Evolutionary conservation across 2,797 vertebrate genomes (phyloP).

Genomic region (Squalus acanthias): DNA sequence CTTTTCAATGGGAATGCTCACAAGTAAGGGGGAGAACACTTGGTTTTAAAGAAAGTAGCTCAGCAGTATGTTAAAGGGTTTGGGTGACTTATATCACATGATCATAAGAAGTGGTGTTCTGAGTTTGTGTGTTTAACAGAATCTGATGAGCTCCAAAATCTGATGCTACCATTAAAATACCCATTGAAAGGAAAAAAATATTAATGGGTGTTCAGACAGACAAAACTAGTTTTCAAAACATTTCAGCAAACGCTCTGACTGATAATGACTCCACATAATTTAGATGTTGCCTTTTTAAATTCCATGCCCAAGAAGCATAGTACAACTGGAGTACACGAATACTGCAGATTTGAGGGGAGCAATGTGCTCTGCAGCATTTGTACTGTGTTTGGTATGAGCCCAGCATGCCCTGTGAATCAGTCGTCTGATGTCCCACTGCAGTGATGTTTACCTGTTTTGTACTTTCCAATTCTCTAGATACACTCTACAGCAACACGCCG

Average conservation of each 20-base stretch:
- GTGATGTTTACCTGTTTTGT: background rate
- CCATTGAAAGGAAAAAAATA: background rate
- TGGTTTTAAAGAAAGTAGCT: no score
- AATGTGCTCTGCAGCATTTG: background rate
- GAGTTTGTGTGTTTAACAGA: background rate
- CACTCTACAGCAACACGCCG: conserved; percentile 66
- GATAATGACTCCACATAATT: background rate
- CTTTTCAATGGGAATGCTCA: no score
- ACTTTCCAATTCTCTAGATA: conserved; percentile 57
- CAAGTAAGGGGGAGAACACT: no score
- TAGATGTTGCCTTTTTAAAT: background rate
- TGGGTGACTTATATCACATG: background rate
- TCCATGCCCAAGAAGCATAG: background rate
- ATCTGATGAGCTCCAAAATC: background rate
- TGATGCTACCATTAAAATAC: background rate
- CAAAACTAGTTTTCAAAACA: background rate
- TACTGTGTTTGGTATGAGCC: background rate
- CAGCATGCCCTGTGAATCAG: background rate
- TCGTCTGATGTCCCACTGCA: background rate
- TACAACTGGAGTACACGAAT: background rate
- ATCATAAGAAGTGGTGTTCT: background rate
- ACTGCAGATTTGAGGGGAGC: background rate
- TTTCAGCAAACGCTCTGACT: background rate
- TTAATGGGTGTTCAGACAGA: background rate
- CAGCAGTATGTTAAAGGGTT: no score